phyloP scores from a whole-genome alignment of 2,888 invertebrate species.

The Eupeodes latifasciatus region DNA sequence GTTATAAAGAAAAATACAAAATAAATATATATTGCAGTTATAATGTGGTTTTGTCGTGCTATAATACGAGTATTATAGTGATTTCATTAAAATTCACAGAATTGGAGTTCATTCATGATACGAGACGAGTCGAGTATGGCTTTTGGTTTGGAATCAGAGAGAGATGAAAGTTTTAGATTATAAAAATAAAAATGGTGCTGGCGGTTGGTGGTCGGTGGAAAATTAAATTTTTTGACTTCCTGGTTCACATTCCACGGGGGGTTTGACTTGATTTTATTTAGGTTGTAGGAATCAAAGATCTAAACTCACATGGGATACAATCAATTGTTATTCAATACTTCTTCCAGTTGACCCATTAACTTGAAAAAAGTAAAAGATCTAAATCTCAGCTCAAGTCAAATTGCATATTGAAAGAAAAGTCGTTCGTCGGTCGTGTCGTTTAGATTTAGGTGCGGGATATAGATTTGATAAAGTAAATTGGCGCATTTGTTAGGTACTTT shows the following conservation, averaged over 20 bases:
- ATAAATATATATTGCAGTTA: background rate
- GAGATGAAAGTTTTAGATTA: constrained; percentile 35
- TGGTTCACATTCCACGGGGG: constrained; percentile 25
- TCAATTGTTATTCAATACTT: constrained; percentile 45
- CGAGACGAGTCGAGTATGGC: too few species aligned
- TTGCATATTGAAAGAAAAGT: constrained; percentile 19
- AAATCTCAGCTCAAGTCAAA: constrained; percentile 8
- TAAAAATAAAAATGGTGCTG: background rate
- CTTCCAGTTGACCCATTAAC: constrained; percentile 28
- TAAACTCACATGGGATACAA: constrained; percentile 33
- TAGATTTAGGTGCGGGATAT: constrained; percentile 6
- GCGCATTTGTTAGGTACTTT: too few species aligned
- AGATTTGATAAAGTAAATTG: too few species aligned
- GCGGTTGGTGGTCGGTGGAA: background rate
- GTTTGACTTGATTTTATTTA: constrained; percentile 6
- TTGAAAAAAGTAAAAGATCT: constrained; percentile 8
- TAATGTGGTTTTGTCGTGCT: background rate
- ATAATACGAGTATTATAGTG: constrained; percentile 6
- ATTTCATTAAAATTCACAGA: constrained; percentile 52
- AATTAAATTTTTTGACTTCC: constrained; percentile 20
- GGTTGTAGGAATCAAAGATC: constrained; percentile 20
- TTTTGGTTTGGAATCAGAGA: background rate
- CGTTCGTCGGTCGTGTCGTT: background rate
- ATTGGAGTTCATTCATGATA: constrained; percentile 25
- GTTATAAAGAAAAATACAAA: background rate